phyloP scores from a whole-genome alignment of 2,888 invertebrate species.

The Aporophyla nigra region DNA sequence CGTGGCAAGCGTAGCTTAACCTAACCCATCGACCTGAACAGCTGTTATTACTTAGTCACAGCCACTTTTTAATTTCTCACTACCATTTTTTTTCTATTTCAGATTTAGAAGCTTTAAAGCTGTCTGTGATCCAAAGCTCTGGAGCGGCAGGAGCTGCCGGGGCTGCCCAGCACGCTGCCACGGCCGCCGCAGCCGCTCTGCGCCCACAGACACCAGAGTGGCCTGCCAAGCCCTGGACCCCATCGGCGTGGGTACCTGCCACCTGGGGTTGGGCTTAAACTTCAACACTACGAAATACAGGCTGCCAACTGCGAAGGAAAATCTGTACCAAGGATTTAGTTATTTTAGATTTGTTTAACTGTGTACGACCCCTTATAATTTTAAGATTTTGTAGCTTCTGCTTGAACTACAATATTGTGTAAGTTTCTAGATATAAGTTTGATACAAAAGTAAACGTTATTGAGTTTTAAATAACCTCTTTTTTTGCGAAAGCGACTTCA shows the following conservation, averaged over 20 bases:
- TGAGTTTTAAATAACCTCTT: neutral
- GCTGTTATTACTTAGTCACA: no score
- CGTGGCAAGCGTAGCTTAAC: no score
- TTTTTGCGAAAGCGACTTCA: neutral
- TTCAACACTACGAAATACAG: constrained; percentile 50
- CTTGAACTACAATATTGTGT: neutral
- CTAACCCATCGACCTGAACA: no score
- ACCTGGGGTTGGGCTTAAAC: constrained; percentile 83
- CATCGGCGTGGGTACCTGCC: constrained; percentile 72
- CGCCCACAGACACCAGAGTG: constrained; percentile 79
- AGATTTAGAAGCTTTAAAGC: constrained; percentile 91
- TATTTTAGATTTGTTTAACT: constrained; percentile 2
- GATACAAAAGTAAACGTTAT: constrained; percentile 8
- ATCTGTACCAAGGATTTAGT: constrained; percentile 15
- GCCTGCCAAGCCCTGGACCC: constrained; percentile 72
- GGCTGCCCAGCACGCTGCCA: constrained; percentile 91
- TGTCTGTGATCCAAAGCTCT: constrained; percentile 92
- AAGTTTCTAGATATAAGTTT: constrained; percentile 4
- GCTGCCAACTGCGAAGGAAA: neutral
- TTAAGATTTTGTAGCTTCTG: constrained; percentile 5
- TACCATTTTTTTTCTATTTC: constrained; percentile 32
- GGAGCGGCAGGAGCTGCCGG: constrained; percentile 90
- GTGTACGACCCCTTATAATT: neutral
- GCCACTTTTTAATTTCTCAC: neutral
- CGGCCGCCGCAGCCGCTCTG: constrained; percentile 91